These are phyloP conservation scores for Candoia aspera DNA, from an alignment of 2,113 vertebrate species.

Conservation along the genomic window DNA sequence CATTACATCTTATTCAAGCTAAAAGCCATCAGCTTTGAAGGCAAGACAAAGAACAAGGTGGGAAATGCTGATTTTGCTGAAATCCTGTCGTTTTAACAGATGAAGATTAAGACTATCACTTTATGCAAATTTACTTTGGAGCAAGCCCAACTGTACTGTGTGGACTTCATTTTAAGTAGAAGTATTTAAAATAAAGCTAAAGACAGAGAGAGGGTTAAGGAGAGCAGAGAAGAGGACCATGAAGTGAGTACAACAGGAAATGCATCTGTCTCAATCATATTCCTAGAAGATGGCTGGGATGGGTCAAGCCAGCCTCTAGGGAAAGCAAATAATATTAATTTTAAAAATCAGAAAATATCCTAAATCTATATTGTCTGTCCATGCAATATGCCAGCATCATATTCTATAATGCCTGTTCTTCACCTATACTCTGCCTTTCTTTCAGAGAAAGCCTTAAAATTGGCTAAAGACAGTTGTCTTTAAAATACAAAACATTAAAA, in stretches of 20 bases:
- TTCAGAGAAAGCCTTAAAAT: background rate
- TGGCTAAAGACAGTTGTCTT: background rate
- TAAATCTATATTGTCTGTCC: background rate
- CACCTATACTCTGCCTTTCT: background rate
- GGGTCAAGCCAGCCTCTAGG: background rate
- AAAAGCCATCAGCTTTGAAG: background rate
- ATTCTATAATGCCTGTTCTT: background rate
- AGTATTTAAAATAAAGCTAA: background rate
- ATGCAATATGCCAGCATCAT: background rate
- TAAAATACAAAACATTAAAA: background rate
- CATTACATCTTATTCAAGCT: background rate
- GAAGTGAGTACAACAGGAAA: background rate
- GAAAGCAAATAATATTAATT: background rate
- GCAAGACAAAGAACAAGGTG: background rate
- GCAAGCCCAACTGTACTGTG: background rate
- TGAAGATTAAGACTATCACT: background rate
- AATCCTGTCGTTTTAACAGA: background rate
- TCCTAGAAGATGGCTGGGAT: background rate
- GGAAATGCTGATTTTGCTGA: background rate
- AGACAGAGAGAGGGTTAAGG: background rate
- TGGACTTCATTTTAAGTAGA: background rate
- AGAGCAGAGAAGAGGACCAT: background rate
- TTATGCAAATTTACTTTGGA: background rate
- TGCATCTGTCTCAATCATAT: conserved; percentile 1
- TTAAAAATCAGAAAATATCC: background rate